Base-by-base conservation (phyloP, 2,113 vertebrate species). In the Upupa epops region DNA sequence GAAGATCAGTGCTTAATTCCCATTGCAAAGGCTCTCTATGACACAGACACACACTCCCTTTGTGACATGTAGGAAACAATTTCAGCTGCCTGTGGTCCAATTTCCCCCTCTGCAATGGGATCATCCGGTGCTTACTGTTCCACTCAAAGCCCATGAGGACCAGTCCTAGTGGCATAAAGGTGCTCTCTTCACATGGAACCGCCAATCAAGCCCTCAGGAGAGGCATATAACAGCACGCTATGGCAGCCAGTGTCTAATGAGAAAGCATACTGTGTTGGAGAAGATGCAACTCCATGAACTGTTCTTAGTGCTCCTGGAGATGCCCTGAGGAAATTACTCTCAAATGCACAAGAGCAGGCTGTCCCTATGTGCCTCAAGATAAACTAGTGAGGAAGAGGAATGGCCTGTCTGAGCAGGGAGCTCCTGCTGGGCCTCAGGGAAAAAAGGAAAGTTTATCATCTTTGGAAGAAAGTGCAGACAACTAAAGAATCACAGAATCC, bases 31-130 rank as follows among this genome's bases (percentile, higher is more conserved):
- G 40, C 25, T 24, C 25, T 60, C 4, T 63, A 40, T 77, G 75
- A 92, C 56, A 70, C 48, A 92, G 51, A 73, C 74, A 89, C 28
- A 76, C 5, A 73, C 78, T 94, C 92, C 81, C 87, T 54, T 46
- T 58, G 20, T 92, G 87, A 89, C 89, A 89, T 55, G 58, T 48
- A 19, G 77, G 77, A 79, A 94, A 90, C 25, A 42, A 84, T 72
- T 93, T 69, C 89, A 75, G 19, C 71, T 46, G 64, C 48, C 49
- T 83, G 29, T 4, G 1, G 25, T 74, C 14, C 45, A 29, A 16
- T 40, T 78, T 78, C 19, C 13, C 21, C 5, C 32, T 65, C 66
- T 73, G 74, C 49, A 84, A 92, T 1, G 7, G 29, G 20, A 63
- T 73, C 20, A 0, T 70, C 66, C 87, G 81, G 11, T 82, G 20